Conservation (phyloP, 2,888 invertebrate species). For the Tigriopus californicus region DNA sequence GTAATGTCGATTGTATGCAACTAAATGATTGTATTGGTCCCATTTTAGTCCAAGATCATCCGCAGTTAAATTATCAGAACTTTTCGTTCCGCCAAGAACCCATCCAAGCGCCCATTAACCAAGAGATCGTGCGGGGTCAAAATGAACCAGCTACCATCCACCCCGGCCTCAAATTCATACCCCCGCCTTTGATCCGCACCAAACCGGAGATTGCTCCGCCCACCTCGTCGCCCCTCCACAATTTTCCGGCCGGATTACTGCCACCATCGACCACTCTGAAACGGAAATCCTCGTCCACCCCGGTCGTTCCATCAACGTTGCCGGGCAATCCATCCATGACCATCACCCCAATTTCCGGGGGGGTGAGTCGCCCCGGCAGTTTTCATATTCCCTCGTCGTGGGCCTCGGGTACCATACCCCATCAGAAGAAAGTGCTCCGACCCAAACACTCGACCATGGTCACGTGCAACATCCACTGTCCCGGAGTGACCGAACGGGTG, state of each 20-base stretch:
- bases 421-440: background rate
- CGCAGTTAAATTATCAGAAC: background rate
- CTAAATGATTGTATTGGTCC: background rate
- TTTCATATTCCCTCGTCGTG: no score
- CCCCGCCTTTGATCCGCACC: background rate
- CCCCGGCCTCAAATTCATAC: background rate
- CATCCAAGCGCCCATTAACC: background rate
- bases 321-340: no score
- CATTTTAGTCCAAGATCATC: background rate
- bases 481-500: background rate
- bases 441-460: background rate
- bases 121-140: background rate
- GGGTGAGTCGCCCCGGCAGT: no score
- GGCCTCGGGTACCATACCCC: no score
- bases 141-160: background rate
- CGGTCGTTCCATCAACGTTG: no score
- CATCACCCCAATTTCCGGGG: no score
- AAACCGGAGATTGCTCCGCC: background rate
- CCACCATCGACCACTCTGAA: no score
- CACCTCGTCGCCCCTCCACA: no score
- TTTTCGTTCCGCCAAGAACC: slow-evolving; percentile 4
- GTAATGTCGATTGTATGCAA: no score
- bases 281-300: no score
- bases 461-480: slow-evolving; percentile 13
- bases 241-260: no score